Conservation (phyloP, 2,113 vertebrate genomes). For the Pangasianodon gigas region DNA sequence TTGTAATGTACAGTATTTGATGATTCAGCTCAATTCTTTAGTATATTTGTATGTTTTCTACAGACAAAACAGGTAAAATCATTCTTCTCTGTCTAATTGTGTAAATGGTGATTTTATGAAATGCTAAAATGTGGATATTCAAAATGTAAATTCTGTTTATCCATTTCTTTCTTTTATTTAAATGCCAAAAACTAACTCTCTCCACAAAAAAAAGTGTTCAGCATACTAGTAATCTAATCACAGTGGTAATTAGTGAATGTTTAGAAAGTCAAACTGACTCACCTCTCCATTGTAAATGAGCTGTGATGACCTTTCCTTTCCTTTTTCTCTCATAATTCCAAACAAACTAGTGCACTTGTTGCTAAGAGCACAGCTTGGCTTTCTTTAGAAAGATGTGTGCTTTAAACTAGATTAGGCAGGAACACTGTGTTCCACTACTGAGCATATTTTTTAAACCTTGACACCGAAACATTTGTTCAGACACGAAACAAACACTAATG, state of each 20-base stretch:
- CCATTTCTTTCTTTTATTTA: too few species aligned
- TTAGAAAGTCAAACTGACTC: constrained; percentile 16
- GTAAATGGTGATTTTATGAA: neutral
- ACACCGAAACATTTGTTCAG: neutral
- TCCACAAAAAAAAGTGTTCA: neutral
- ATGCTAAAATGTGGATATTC: neutral
- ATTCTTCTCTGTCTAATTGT: neutral
- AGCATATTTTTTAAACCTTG: neutral
- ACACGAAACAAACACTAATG: neutral
- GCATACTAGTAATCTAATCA: neutral
- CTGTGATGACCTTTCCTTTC: constrained; percentile 15
- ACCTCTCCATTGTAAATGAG: constrained; percentile 26
- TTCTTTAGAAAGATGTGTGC: constrained; percentile 8
- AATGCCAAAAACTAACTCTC: neutral
- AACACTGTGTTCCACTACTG: neutral
- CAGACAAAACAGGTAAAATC: neutral
- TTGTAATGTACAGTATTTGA: neutral
- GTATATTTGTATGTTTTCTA: neutral
- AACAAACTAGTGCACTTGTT: neutral
- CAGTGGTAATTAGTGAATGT: neutral
- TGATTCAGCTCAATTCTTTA: neutral
- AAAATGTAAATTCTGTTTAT: neutral
- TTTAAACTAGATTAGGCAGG: too few species aligned
- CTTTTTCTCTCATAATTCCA: neutral
- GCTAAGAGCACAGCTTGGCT: neutral